A percentile compares a stretch with the other conserved stretches of the same genome.
These are phyloP conservation scores for Drosophila dunni DNA, from an alignment of 1,140 invertebrate species.

Conservation along the genomic window DNA sequence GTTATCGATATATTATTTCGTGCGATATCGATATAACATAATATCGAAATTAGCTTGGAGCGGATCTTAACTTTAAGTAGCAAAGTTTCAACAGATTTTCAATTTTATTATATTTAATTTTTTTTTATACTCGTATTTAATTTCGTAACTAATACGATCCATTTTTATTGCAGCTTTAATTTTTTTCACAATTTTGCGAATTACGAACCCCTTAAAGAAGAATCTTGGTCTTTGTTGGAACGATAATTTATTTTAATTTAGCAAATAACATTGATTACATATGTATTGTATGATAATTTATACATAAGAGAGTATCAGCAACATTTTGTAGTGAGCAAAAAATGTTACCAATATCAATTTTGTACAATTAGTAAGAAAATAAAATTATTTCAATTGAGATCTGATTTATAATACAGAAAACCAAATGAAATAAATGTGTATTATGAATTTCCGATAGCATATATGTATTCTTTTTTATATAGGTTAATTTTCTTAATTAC, in stretches of 20 bases:
- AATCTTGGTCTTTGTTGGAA: slow-evolving; percentile 7
- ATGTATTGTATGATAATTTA: background rate
- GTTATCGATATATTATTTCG: too few species aligned
- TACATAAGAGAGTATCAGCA: slow-evolving; percentile 39
- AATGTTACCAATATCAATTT: slow-evolving; percentile 61
- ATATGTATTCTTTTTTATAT: background rate
- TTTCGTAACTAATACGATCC: too few species aligned
- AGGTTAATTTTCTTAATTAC: background rate
- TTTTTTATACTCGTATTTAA: too few species aligned
- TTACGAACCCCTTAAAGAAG: background rate
- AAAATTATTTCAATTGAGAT: slow-evolving; percentile 22
- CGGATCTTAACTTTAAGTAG: too few species aligned
- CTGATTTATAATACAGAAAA: slow-evolving; percentile 23
- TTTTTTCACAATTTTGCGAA: too few species aligned
- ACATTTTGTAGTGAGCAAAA: slow-evolving; percentile 75
- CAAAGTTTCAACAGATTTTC: too few species aligned
- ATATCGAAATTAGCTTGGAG: too few species aligned
- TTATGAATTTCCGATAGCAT: background rate
- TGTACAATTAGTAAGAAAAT: background rate
- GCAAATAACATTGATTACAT: slow-evolving; percentile 16
- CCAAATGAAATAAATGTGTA: slow-evolving; percentile 7
- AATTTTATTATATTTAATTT: too few species aligned
- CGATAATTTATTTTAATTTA: slow-evolving; percentile 51
- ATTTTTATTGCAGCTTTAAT: too few species aligned
- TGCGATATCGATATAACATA: too few species aligned